A percentile compares a stretch with the other conserved stretches of the same genome.
Conservation (phyloP, 2,888 invertebrate genomes). For the Cerastis rubricosa region DNA sequence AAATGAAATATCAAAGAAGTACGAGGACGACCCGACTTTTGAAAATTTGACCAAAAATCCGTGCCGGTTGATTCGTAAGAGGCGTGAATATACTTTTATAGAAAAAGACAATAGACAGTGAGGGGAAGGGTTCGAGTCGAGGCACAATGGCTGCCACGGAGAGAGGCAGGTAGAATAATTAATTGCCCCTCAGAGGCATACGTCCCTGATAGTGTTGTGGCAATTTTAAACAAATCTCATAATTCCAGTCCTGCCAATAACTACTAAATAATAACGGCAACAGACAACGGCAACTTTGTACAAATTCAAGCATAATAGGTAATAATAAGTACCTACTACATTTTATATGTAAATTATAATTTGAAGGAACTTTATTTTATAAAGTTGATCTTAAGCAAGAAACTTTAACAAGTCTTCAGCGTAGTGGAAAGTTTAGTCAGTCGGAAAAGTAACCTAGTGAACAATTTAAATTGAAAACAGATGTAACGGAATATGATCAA, state of each 20-base stretch:
- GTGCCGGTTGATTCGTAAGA: conserved; percentile 70
- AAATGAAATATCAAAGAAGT: conserved; percentile 69
- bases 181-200: conserved; percentile 74
- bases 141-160: conserved; percentile 69
- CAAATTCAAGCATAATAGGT: neutral
- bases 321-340: neutral
- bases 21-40: conserved; percentile 53
- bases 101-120: conserved; percentile 67
- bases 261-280: conserved; percentile 21
- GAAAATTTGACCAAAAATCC: conserved; percentile 67
- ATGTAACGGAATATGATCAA: neutral
- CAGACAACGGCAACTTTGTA: neutral
- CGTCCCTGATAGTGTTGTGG: conserved; percentile 64
- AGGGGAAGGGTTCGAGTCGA: conserved; percentile 62
- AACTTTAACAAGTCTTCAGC: conserved; percentile 19
- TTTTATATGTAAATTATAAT: conserved; percentile 7
- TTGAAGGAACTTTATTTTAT: neutral
- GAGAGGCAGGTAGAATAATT: conserved; percentile 79
- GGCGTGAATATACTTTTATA: conserved; percentile 70
- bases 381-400: conserved; percentile 3
- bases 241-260: conserved; percentile 48
- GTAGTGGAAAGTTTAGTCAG: conserved; percentile 18
- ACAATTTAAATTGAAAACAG: conserved; percentile 38
- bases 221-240: conserved; percentile 64
- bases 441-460: conserved; percentile 13